Base-by-base conservation (phyloP, 1,140 invertebrate species). In the Papilio glaucus region DNA sequence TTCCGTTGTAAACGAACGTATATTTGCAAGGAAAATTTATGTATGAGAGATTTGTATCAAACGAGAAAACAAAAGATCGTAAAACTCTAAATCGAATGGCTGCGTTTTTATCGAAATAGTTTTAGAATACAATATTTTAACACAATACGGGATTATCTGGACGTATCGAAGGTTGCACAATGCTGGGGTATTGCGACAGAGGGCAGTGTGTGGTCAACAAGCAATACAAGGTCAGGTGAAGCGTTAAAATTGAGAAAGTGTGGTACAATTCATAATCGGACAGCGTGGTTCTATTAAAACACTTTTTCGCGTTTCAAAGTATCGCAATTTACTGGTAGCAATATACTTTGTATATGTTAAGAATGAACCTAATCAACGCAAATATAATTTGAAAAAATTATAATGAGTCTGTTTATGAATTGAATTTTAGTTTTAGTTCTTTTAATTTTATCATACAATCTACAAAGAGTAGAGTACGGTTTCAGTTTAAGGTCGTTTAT, bases 11-110 rank as follows among this genome's bases (percentile, higher is more conserved):
- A 33, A 61, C 26, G 13, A 13, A 65, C 33, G 29, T 18, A 53
- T 65, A 65, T 21, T 38, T 65, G 62, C 18, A 39, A 21, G 15
- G 33, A 39, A 39, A n/a, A 65, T 65, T 65, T 65, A 65, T 65
- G 62, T 65, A 65, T 37, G 62, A 38, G 3, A 65, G 62, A 65
- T 65, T 65, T 37, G 62, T 65, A 65, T 65, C 62, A 65, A 62
- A 33, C 29, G 37, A 41, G 33, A 26, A 42, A 42, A 67, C 63
- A 69, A 69, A 69, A 45, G 67, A 33, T 53, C 67, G 29, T 69
- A 69, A 69, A 45, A 65, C 39, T 38, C 62, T 65, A 26, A 49
- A 49, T 18, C 21, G 41, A 49, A 33, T 13, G 26, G n/a, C 18
- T 0, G 33, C 42, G 67, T 69, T 45, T 69, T 45, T 49, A 42